These are phyloP conservation scores for Oryzias javanicus DNA, from an alignment of 2,113 vertebrate genomes.

Conservation along the genomic window DNA sequence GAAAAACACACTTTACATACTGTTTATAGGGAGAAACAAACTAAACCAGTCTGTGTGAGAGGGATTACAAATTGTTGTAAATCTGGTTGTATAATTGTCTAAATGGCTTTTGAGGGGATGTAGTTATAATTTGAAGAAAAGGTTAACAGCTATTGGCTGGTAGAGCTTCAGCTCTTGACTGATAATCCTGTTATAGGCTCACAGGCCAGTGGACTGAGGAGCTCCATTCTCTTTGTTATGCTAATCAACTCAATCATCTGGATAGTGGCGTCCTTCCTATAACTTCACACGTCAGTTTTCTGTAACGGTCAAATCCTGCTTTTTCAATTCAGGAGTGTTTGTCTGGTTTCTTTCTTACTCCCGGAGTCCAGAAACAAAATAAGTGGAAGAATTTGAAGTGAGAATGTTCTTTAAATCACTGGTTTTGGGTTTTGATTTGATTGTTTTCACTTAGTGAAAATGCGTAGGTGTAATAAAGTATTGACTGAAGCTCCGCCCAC, in stretches of 20 bases:
- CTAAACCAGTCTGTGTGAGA: neutral
- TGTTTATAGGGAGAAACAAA: neutral
- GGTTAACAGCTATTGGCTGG: slow-evolving; percentile 22
- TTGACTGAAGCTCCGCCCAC: too few species aligned
- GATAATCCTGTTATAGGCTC: slow-evolving; percentile 59
- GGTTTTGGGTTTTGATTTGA: too few species aligned
- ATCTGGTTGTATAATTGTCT: neutral
- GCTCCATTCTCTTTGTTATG: slow-evolving; percentile 27
- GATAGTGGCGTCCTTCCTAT: neutral
- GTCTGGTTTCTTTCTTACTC: too few species aligned
- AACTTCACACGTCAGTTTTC: too few species aligned
- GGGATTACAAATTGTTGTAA: neutral
- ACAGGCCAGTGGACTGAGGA: slow-evolving; percentile 34
- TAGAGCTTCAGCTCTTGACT: slow-evolving; percentile 52
- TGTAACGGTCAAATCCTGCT: too few species aligned
- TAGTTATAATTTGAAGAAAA: slow-evolving; percentile 11
- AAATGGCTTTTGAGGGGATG: neutral
- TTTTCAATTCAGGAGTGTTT: too few species aligned
- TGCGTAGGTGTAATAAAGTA: too few species aligned
- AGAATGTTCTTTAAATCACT: too few species aligned
- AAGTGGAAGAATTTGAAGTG: too few species aligned
- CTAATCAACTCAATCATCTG: slow-evolving; percentile 45
- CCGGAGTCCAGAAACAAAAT: too few species aligned
- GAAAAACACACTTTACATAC: neutral
- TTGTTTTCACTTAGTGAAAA: too few species aligned